Percentiles rank a stretch among this genome's conserved stretches.
Conservation (phyloP, 2,797 vertebrate species). For the Urophycis tenuis region DNA sequence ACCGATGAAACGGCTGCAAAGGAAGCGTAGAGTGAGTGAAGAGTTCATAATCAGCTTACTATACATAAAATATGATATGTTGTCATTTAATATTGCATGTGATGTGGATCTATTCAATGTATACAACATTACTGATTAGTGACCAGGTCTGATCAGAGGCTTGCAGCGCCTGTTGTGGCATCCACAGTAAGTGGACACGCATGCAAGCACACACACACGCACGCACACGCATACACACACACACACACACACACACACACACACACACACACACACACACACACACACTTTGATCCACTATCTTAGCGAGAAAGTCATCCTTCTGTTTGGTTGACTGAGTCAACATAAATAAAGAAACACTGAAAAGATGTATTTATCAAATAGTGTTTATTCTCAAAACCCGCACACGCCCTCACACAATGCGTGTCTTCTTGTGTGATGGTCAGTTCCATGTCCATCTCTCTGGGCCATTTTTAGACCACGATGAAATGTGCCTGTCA, state of each 20-base stretch:
- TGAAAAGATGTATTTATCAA: no score
- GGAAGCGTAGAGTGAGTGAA: no score
- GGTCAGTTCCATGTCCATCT: neutral
- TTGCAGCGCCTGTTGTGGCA: neutral
- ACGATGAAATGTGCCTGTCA: neutral
- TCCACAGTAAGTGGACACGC: no score
- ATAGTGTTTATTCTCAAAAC: neutral
- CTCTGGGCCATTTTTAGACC: neutral
- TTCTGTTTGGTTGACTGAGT: no score
- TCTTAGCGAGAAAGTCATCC: no score
- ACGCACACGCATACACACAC: neutral
- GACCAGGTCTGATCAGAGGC: neutral
- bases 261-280: neutral
- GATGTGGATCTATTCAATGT: neutral
- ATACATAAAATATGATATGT: no score
- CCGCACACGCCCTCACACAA: neutral
- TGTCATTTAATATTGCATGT: neutral
- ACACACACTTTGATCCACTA: neutral
- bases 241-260: neutral
- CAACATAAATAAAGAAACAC: no score
- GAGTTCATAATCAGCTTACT: neutral
- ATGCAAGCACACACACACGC: neutral
- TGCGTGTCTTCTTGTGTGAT: neutral
- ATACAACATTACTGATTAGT: neutral
- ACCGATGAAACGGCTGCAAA: no score